These are phyloP conservation scores for Eustalomyia histrio DNA, from an alignment of 2,888 invertebrate species.

Conservation along the genomic window DNA sequence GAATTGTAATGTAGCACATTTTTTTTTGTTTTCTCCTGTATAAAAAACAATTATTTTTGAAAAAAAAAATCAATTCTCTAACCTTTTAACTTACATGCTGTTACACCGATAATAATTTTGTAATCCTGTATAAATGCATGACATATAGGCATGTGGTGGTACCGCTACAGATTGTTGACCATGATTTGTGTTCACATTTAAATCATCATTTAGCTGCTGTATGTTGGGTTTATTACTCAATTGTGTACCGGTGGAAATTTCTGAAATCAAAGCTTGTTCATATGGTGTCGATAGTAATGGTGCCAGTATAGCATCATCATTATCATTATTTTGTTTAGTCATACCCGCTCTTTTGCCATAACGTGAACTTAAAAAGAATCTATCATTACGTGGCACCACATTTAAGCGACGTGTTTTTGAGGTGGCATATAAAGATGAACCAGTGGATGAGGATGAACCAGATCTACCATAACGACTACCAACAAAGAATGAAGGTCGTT, in stretches of 20 bases:
- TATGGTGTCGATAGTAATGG: conserved; percentile 59
- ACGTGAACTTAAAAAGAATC: conserved; percentile 79
- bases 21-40: not conserved
- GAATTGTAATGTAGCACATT: conserved; percentile 1
- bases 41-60: not conserved
- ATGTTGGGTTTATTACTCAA: conserved; percentile 57
- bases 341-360: conserved; percentile 77
- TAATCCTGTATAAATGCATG: conserved; percentile 81
- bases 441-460: conserved; percentile 49
- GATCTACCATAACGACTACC: conserved; percentile 80
- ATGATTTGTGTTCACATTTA: conserved; percentile 5
- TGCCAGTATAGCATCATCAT: conserved; percentile 39
- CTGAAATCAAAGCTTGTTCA: conserved; percentile 65
- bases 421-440: conserved; percentile 68
- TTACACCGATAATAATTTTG: conserved; percentile 81
- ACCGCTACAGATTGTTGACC: conserved; percentile 33
- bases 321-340: conserved; percentile 37
- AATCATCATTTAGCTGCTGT: conserved; percentile 40
- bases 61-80: conserved; percentile 38
- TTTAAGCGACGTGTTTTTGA: conserved; percentile 75
- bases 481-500: conserved; percentile 79
- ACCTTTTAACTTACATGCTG: conserved; percentile 78
- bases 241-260: conserved; percentile 61
- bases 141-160: conserved; percentile 71
- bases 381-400: conserved; percentile 78